phyloP scores from a whole-genome alignment of 2,888 invertebrate genomes.

The Malacosoma neustria region DNA sequence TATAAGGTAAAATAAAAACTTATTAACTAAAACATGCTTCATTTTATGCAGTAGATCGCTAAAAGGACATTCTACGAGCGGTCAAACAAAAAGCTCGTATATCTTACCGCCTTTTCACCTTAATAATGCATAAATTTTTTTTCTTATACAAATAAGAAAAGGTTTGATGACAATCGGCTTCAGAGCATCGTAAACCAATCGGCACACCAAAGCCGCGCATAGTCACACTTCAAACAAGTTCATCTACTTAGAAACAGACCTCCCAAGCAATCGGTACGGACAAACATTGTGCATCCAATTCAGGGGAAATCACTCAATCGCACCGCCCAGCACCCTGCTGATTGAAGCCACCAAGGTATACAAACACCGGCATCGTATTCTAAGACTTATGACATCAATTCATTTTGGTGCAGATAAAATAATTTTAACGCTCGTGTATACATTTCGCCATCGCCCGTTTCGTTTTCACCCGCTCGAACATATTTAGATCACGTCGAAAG shows the following conservation, averaged over 20 bases:
- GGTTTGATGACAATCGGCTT: not conserved
- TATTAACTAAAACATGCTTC: too few relatives aligned
- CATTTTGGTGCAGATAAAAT: too few relatives aligned
- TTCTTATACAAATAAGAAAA: too few relatives aligned
- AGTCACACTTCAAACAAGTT: not conserved
- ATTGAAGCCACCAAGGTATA: conserved; percentile 28
- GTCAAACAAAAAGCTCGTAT: too few relatives aligned
- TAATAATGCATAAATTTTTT: too few relatives aligned
- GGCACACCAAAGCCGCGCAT: not conserved
- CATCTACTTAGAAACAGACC: conserved; percentile 3
- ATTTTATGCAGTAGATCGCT: too few relatives aligned
- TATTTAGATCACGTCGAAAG: conserved; percentile 42
- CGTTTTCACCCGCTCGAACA: conserved; percentile 29
- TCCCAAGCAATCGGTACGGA: not conserved
- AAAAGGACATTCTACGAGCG: too few relatives aligned
- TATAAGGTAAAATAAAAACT: too few relatives aligned
- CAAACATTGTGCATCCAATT: not conserved
- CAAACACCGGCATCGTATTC: conserved; percentile 21
- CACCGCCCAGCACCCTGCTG: conserved; percentile 44
- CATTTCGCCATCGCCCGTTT: conserved; percentile 9
- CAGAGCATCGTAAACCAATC: too few relatives aligned
- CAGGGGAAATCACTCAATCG: conserved; percentile 32
- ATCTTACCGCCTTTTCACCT: too few relatives aligned
- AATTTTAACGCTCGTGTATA: too few relatives aligned
- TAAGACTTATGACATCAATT: too few relatives aligned